phyloP scores from a whole-genome alignment of 2,113 vertebrate species.

The Coreoperca whiteheadi region DNA sequence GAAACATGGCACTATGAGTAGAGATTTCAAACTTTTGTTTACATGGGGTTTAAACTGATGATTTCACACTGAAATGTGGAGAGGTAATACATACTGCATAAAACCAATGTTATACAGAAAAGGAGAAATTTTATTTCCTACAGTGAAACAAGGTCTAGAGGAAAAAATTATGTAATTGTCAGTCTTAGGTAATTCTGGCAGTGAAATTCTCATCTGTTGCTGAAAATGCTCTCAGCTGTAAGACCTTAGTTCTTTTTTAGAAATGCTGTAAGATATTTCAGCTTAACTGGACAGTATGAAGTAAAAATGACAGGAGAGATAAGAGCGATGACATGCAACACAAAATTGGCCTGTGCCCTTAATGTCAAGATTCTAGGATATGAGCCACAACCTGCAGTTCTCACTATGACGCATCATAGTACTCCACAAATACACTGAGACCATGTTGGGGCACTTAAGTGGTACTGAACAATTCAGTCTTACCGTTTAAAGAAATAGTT shows the following conservation, averaged over 20 bases:
- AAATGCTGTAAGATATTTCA: slow-evolving; percentile 27
- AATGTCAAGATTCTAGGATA: slow-evolving; percentile 31
- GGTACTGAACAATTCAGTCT: background rate
- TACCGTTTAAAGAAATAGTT: background rate
- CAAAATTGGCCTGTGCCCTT: slow-evolving; percentile 2
- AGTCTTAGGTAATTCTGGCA: slow-evolving; percentile 38
- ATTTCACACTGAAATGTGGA: slow-evolving; percentile 40
- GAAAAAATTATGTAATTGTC: slow-evolving; percentile 51
- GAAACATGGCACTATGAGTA: slow-evolving; percentile 23
- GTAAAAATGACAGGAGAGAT: slow-evolving; percentile 27
- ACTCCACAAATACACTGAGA: background rate
- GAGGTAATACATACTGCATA: background rate
- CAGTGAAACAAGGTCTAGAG: slow-evolving; percentile 11
- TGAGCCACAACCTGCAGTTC: background rate
- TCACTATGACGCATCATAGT: background rate
- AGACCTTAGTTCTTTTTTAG: slow-evolving; percentile 41
- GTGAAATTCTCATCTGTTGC: slow-evolving; percentile 8
- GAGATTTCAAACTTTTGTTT: slow-evolving; percentile 60
- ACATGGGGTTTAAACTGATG: slow-evolving; percentile 54
- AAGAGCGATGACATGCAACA: slow-evolving; percentile 23
- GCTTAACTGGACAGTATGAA: slow-evolving; percentile 11
- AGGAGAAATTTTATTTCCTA: slow-evolving; percentile 29
- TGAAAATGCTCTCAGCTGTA: slow-evolving; percentile 49
- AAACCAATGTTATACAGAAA: slow-evolving; percentile 28
- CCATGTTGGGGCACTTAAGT: background rate